Evolutionary conservation across 1,140 invertebrate genomes (phyloP), one percentile per base, ranked within the genome.

Genomic region (Aphaenogaster floridana): DNA sequence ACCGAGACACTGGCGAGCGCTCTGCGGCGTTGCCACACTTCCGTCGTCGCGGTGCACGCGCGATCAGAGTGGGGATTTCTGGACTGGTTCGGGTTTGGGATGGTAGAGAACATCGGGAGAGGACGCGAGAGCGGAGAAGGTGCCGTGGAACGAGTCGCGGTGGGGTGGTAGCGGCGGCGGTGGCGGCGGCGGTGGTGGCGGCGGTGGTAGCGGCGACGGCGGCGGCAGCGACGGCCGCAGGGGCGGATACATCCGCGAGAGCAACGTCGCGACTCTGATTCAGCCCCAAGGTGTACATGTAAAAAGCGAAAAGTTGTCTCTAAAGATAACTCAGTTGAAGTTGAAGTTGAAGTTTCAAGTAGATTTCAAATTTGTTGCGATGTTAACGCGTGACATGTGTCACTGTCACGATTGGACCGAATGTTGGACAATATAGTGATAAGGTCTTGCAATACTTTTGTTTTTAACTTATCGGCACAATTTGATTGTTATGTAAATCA

Each of bases 1-100:
- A 93, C 93, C 93, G 93, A 94, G 94, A 93, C 93, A 93, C 92
- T 92, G 89, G 89, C 88, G 91, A 92, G 91, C 91, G 91, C 90
- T 81, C 88, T 88, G 92, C 94, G 89, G 90, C 90, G 94, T 94
- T 94, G 94, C 94, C 94, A 93, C 91, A 92, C 92, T 93, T 94
- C 88, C 91, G 91, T 88, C 85, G 89, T 80, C 85, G 87, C 90
- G 74, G 86, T 89, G 81, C 81, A 92, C 90, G 78, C 64, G 74
- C 78, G 77, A 61, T 4, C 86, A 68, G 88, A 91, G 92, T 90
- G 93, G 93, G 92, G 92, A 92, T 91, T 93, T 94, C 92, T 91
- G 90, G 90, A 93, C 89, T 94, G 93, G 91, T 92, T 93, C 90
- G 92, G 89, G 89, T 90, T 92, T 89, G 87, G 91, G 93, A 90